A percentile compares a stretch with the other conserved stretches of the same genome.
Evolutionary conservation across 2,888 invertebrate genomes (phyloP).

Genomic region (Apodemia zela): DNA sequence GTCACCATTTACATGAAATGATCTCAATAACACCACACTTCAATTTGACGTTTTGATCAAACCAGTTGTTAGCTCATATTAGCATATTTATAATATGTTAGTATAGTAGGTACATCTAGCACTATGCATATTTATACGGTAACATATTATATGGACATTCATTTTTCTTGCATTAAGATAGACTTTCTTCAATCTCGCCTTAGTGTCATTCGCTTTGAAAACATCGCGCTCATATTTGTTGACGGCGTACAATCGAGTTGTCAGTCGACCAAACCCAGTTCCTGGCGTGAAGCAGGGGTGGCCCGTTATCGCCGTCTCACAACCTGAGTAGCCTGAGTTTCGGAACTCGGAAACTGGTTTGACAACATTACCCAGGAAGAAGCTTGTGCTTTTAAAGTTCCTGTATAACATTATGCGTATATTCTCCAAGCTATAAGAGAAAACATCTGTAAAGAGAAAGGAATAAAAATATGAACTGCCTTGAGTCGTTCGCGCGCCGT

Average conservation of each 20-base stretch:
- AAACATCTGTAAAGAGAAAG: conserved; percentile 17
- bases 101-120: too few species aligned
- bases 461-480: conserved; percentile 10
- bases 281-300: background rate
- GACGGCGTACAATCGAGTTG: background rate
- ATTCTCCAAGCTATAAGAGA: background rate
- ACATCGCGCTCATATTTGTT: background rate
- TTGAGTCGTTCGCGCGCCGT: conserved; percentile 6
- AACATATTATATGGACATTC: too few species aligned
- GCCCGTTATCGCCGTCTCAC: background rate
- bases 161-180: too few species aligned
- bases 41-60: background rate
- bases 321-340: background rate
- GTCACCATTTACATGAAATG: background rate
- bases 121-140: too few species aligned
- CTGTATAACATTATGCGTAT: background rate
- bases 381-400: background rate
- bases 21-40: background rate
- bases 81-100: background rate
- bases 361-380: conserved; percentile 8
- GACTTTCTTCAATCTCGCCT: too few species aligned
- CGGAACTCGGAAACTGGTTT: conserved; percentile 7
- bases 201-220: background rate
- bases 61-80: background rate
- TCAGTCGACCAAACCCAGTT: background rate